Evolutionary conservation across 1,140 invertebrate genomes (phyloP).

Genomic region (Araneus ventricosus): DNA sequence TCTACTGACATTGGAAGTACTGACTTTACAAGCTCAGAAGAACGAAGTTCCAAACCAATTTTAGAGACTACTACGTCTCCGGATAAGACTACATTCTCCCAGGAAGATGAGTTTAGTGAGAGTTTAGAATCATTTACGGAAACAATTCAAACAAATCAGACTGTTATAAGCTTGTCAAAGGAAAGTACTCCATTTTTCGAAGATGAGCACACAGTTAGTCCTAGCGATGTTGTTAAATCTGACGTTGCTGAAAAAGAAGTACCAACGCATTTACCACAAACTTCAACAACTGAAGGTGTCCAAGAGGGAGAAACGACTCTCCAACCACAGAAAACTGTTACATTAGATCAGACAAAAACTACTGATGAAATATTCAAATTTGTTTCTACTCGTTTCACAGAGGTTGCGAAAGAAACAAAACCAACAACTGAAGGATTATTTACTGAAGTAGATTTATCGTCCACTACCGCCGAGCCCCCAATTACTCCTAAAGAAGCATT

Average conservation of each 20-base stretch:
- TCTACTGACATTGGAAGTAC: background rate
- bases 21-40: background rate
- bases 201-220: background rate
- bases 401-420: background rate
- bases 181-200: background rate
- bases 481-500: background rate
- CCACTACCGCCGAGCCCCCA: background rate
- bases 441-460: background rate
- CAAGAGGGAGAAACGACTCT: background rate
- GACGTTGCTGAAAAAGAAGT: background rate
- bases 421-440: background rate
- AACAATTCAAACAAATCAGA: slow-evolving; percentile 40
- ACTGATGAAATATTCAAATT: slow-evolving; percentile 63
- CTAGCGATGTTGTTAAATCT: background rate
- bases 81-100: background rate
- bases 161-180: slow-evolving; percentile 29
- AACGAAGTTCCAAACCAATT: background rate
- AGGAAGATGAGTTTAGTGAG: background rate
- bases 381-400: slow-evolving; percentile 61
- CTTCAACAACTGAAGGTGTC: background rate
- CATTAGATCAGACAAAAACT: background rate
- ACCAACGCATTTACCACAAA: background rate
- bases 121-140: slow-evolving; percentile 41
- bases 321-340: background rate
- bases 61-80: background rate